These are phyloP conservation scores for Teleogryllus oceanicus DNA, from an alignment of 2,888 invertebrate genomes.

Conservation along the genomic window DNA sequence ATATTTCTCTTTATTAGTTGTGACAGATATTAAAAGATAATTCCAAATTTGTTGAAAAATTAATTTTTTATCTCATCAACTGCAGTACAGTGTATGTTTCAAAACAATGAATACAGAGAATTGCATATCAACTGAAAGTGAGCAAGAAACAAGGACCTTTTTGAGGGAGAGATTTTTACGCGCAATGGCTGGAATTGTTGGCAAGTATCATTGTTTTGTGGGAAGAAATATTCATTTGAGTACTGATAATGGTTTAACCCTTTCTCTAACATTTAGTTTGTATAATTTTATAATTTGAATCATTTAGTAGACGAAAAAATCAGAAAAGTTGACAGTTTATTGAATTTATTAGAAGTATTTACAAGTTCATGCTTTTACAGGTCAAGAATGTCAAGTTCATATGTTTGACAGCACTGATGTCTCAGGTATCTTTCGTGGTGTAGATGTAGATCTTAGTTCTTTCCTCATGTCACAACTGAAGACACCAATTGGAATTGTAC, in stretches of 20 bases:
- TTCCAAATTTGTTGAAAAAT: too few relatives aligned
- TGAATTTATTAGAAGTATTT: conserved; percentile 19
- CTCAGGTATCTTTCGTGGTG: conserved; percentile 47
- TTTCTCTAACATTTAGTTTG: neutral
- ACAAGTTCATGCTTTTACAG: conserved; percentile 40
- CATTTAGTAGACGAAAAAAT: too few relatives aligned
- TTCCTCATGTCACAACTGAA: conserved; percentile 47
- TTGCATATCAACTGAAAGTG: conserved; percentile 39
- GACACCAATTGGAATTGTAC: conserved; percentile 48
- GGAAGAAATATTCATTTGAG: neutral
- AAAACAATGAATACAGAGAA: neutral
- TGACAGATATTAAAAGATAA: too few relatives aligned
- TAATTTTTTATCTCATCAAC: too few relatives aligned
- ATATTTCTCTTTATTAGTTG: too few relatives aligned
- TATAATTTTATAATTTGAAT: neutral
- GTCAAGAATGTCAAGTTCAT: conserved; percentile 46
- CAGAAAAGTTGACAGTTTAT: neutral
- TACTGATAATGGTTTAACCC: neutral
- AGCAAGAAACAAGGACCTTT: conserved; percentile 48
- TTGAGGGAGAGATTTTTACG: conserved; percentile 50
- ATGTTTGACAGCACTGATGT: conserved; percentile 48
- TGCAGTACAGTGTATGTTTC: too few relatives aligned
- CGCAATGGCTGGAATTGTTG: conserved; percentile 47
- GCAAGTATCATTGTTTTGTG: conserved; percentile 40
- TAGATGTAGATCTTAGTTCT: conserved; percentile 47